Evolutionary conservation across 2,113 vertebrate genomes (phyloP), one percentile per base, ranked within the genome.

Genomic region (Ophiodon elongatus): DNA sequence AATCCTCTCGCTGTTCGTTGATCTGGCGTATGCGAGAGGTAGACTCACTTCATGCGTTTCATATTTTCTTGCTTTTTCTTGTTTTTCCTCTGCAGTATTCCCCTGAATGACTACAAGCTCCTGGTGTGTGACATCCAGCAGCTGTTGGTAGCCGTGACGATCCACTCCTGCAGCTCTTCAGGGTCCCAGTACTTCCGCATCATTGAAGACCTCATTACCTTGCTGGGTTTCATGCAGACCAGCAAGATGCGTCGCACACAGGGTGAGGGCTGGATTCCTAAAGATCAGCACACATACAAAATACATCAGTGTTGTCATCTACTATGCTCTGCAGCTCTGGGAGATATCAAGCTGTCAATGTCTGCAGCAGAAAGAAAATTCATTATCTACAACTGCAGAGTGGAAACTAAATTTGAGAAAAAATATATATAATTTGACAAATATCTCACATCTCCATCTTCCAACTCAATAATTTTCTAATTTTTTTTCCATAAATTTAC

Each of bases 131-230:
- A 99, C 91, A 96, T 99, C 91, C 98, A 99, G 93, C 98, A 98
- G 89, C 95, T 99, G 85, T 84, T 99, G 87, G 95, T 98, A 60
- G 97, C 97, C 23, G 97, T 99, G 86, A 97, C 98, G 54, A 97
- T 99, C 92, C 98, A 99, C 89, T 97, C 98, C 84, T 99, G 98
- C 95, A 99, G 98, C 93, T 98, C 97, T 54, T 98, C 98, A 4
- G 98, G 98, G 86, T 96, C 97, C 76, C 98, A 99, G 9, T 99
- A 99, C 93, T 99, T 99, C 92, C 97, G 97, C 92, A 98, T 99
- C 93, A 97, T 99, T 78, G 98, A 99, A 94, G 98, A 99, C 90
- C 97, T 99, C 84, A 96, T 99, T 92, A 97, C 98, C 37, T 94
- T 99, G 81, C 95, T 99, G 85, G 98, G 98, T 86, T 96, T 97